Percentiles rank a stretch among this genome's conserved stretches.
phyloP scores from a whole-genome alignment of 2,888 invertebrate genomes.

The Brachypalpus laphriformis region DNA sequence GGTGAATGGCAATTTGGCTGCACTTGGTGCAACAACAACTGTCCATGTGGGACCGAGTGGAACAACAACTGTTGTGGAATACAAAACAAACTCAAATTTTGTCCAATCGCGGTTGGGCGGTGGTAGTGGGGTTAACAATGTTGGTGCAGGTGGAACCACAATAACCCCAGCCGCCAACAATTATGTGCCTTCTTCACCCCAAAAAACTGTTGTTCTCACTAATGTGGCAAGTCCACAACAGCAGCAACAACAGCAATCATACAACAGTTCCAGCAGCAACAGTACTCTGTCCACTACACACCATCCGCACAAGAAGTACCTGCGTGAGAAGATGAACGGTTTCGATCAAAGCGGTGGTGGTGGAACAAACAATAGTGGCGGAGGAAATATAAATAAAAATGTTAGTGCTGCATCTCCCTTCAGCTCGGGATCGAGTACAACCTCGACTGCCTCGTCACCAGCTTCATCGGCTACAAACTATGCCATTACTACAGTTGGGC shows the following conservation, averaged over 20 bases:
- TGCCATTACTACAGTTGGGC: conserved; percentile 34
- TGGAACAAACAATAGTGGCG: conserved; percentile 65
- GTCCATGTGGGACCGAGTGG: conserved; percentile 82
- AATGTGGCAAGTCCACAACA: conserved; percentile 72
- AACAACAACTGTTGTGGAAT: conserved; percentile 82
- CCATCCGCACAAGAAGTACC: conserved; percentile 83
- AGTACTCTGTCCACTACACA: conserved; percentile 76
- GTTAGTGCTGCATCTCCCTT: conserved; percentile 37
- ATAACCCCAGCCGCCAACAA: conserved; percentile 73
- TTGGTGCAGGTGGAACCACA: conserved; percentile 71
- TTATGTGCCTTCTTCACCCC: conserved; percentile 78
- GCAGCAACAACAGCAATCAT: conserved; percentile 75
- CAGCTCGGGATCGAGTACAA: conserved; percentile 47
- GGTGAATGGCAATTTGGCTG: conserved; percentile 65
- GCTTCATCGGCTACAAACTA: conserved; percentile 53
- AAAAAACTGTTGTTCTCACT: conserved; percentile 66
- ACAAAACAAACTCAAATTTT: conserved; percentile 79
- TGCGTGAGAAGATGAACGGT: conserved; percentile 82
- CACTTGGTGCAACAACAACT: conserved; percentile 80
- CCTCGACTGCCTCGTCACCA: conserved; percentile 60
- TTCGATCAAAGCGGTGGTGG: conserved; percentile 78
- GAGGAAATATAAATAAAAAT: conserved; percentile 49
- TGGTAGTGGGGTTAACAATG: conserved; percentile 45
- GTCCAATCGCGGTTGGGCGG: conserved; percentile 69
- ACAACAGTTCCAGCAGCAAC: conserved; percentile 62